phyloP scores from a whole-genome alignment of 2,888 invertebrate genomes.

The Plusia festucae region DNA sequence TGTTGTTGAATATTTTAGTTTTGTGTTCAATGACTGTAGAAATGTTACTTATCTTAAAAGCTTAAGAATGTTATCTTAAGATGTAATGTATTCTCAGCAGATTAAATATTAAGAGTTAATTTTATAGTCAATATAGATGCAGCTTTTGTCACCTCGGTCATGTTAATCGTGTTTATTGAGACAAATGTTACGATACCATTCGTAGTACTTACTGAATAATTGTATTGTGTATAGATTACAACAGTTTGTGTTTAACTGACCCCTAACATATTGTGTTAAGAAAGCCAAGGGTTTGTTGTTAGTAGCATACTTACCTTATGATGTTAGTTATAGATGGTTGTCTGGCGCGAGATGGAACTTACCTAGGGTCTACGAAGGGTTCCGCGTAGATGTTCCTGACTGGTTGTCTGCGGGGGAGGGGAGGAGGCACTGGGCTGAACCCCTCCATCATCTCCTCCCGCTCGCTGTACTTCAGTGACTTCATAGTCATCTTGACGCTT shows the following conservation, averaged over 20 bases:
- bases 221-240: neutral
- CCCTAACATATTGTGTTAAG: slow-evolving; percentile 16
- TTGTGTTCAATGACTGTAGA: slow-evolving; percentile 40
- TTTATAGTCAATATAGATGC: slow-evolving; percentile 25
- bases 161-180: slow-evolving; percentile 26
- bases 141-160: slow-evolving; percentile 26
- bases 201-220: neutral
- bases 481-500: slow-evolving; percentile 89
- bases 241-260: neutral
- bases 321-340: slow-evolving; percentile 50
- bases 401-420: slow-evolving; percentile 90
- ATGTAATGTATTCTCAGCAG: slow-evolving; percentile 29
- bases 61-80: slow-evolving; percentile 42
- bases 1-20: slow-evolving; percentile 56
- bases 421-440: slow-evolving; percentile 90
- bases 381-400: slow-evolving; percentile 91
- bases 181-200: slow-evolving; percentile 2
- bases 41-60: slow-evolving; percentile 46
- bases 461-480: slow-evolving; percentile 89
- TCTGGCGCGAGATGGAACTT: slow-evolving; percentile 65
- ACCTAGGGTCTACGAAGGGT: slow-evolving; percentile 91
- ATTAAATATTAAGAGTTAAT: slow-evolving; percentile 37
- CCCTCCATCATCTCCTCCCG: slow-evolving; percentile 89
- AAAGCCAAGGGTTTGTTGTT: slow-evolving; percentile 39
- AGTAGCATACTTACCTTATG: slow-evolving; percentile 52